A percentile compares a stretch with the other conserved stretches of the same genome.
phyloP scores from a whole-genome alignment of 2,797 vertebrate species.

The Melanotaenia nigrans region DNA sequence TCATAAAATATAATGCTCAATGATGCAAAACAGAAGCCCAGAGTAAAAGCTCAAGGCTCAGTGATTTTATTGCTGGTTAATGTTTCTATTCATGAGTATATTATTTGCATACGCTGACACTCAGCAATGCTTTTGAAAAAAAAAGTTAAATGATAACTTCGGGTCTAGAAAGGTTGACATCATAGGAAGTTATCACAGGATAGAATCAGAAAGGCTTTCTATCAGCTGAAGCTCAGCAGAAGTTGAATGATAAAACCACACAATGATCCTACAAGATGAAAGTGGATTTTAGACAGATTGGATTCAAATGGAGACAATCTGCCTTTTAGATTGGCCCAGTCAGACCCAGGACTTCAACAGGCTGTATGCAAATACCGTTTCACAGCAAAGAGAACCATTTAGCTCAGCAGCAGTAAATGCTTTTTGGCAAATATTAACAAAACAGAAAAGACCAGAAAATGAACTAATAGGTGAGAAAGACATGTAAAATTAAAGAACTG shows the following conservation, averaged over 20 bases:
- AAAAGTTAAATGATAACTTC: background rate
- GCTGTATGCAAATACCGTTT: background rate
- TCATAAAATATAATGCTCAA: background rate
- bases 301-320: background rate
- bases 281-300: background rate
- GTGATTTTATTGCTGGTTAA: background rate
- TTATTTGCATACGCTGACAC: background rate
- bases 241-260: background rate
- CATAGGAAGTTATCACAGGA: background rate
- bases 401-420: background rate
- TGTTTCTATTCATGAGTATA: background rate
- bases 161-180: background rate
- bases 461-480: constrained; percentile 12
- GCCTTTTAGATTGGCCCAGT: background rate
- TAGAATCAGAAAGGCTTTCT: background rate
- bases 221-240: background rate
- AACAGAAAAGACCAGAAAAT: background rate
- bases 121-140: background rate
- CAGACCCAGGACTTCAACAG: background rate
- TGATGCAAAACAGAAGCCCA: constrained; percentile 7
- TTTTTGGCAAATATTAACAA: constrained; percentile 22
- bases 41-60: constrained; percentile 11
- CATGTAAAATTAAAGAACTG: background rate
- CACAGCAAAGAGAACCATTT: background rate
- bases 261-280: background rate